phyloP scores from a whole-genome alignment of 2,888 invertebrate genomes.

The Drosophila picticornis region DNA sequence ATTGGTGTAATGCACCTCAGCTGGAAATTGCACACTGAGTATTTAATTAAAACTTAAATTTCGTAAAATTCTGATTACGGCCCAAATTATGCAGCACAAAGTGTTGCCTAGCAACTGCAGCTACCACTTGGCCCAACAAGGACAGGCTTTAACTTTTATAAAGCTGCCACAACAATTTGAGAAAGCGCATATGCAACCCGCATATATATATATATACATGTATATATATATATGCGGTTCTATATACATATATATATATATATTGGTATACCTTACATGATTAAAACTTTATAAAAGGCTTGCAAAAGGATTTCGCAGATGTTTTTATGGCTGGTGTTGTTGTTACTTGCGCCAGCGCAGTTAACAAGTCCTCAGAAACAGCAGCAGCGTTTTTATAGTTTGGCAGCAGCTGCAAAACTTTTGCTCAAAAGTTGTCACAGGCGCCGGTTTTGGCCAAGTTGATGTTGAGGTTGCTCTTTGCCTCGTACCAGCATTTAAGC shows the following conservation, averaged over 20 bases:
- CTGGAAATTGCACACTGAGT: not conserved
- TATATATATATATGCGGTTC: conserved; percentile 4
- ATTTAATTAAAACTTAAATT: conserved; percentile 1
- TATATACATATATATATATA: conserved; percentile 7
- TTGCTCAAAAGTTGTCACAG: conserved; percentile 67
- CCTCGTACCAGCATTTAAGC: conserved; percentile 59
- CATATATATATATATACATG: not conserved
- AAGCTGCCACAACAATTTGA: conserved; percentile 6
- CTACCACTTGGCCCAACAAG: not conserved
- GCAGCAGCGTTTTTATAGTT: conserved; percentile 43
- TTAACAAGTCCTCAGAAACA: conserved; percentile 61
- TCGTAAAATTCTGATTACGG: conserved; percentile 1
- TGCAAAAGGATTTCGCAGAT: conserved; percentile 29
- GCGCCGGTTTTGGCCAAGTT: conserved; percentile 69
- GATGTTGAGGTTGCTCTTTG: conserved; percentile 40
- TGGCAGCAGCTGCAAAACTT: conserved; percentile 59
- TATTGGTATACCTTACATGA: conserved; percentile 62
- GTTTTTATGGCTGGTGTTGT: conserved; percentile 11
- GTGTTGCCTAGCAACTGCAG: conserved; percentile 20
- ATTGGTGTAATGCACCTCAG: not conserved
- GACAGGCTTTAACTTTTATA: not conserved
- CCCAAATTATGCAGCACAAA: conserved; percentile 14
- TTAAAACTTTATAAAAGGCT: conserved; percentile 63
- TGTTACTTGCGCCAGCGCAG: conserved; percentile 28
- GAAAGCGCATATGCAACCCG: not conserved